Conservation (phyloP, 2,888 invertebrate genomes). For the Pollenia griseotomentosa region DNA sequence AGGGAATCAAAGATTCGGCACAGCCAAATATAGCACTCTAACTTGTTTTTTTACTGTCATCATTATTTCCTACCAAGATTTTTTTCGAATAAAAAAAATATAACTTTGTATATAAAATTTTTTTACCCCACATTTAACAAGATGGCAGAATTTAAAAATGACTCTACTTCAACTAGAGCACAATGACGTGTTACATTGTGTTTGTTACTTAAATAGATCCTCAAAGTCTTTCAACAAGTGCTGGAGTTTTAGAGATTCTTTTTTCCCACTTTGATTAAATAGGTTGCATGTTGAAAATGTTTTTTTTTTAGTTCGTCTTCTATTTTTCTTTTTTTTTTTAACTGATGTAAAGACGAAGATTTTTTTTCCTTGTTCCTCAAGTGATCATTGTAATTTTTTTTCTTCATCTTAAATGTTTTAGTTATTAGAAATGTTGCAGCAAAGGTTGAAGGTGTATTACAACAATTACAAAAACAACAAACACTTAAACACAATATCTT, state of each 20-base stretch:
- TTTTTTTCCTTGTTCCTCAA: constrained; percentile 52
- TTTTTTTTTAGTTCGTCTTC: constrained; percentile 29
- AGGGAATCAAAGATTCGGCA: no score
- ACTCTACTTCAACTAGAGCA: constrained; percentile 31
- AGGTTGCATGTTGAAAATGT: constrained; percentile 61
- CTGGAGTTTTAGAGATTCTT: constrained; percentile 48
- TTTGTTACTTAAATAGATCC: constrained; percentile 23
- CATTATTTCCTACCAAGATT: no score
- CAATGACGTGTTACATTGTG: constrained; percentile 50
- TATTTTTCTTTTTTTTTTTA: constrained; percentile 2
- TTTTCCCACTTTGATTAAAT: constrained; percentile 53
- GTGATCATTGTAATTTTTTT: constrained; percentile 46
- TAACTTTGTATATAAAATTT: no score
- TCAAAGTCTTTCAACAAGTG: constrained; percentile 57
- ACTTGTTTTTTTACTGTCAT: no score
- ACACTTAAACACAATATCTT: constrained; percentile 62
- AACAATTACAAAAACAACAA: constrained; percentile 67
- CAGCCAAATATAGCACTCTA: no score
- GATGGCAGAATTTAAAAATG: constrained; percentile 48
- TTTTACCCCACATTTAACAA: constrained; percentile 33
- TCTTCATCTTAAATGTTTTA: constrained; percentile 24
- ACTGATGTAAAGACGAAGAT: constrained; percentile 44
- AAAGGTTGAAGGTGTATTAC: constrained; percentile 75
- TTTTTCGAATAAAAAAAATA: no score
- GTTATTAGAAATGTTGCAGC: constrained; percentile 70